Percentiles rank a stretch among this genome's conserved stretches.
phyloP scores from a whole-genome alignment of 2,888 invertebrate genomes.

The Platyscelio sp. region DNA sequence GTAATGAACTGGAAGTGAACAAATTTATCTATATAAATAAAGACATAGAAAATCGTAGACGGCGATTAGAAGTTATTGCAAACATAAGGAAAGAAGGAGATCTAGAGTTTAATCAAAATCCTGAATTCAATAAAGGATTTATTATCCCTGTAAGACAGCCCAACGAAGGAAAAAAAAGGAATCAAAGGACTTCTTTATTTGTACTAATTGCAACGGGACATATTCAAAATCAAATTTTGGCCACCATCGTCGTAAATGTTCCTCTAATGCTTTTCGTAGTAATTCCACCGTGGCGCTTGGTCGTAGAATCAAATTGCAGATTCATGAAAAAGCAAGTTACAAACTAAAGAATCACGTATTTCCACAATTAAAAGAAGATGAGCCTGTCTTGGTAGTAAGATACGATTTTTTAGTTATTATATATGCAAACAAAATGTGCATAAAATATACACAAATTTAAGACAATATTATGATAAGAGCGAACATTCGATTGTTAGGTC shows the following conservation, averaged over 20 bases:
- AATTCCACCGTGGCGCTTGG: background rate
- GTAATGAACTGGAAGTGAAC: background rate
- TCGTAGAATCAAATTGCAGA: background rate
- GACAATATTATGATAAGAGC: too few species aligned
- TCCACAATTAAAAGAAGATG: too few species aligned
- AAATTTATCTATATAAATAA: background rate
- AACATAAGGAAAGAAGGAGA: constrained; percentile 19
- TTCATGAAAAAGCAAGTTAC: background rate
- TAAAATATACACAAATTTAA: too few species aligned
- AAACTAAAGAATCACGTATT: constrained; percentile 40
- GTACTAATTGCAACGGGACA: constrained; percentile 8
- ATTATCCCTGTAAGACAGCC: background rate
- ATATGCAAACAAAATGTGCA: too few species aligned
- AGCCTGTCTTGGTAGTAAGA: too few species aligned
- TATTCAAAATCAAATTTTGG: background rate
- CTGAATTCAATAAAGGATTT: constrained; percentile 10
- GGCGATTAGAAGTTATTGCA: background rate
- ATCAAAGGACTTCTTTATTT: background rate
- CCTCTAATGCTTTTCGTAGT: too few species aligned
- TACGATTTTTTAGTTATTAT: too few species aligned
- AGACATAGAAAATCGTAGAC: background rate
- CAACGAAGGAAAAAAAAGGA: background rate
- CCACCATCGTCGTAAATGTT: background rate
- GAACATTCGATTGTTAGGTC: too few species aligned
- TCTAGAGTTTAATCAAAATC: constrained; percentile 1